These are phyloP conservation scores for Gavia stellata DNA, from an alignment of 2,113 vertebrate species.

Conservation along the genomic window DNA sequence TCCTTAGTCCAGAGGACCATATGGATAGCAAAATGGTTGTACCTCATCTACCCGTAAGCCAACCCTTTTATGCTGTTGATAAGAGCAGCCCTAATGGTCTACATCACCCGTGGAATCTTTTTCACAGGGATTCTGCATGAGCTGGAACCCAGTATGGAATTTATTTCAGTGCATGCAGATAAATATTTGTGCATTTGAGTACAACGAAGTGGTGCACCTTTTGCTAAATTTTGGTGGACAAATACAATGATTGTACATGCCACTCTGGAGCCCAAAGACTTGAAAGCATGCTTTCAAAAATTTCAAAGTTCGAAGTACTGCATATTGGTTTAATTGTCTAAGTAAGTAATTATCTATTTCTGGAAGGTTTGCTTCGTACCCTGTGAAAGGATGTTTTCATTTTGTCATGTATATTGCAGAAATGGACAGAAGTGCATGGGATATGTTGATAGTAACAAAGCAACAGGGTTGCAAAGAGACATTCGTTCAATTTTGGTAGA, in stretches of 20 bases:
- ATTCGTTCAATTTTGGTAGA: accelerated
- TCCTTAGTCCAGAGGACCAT: not conserved
- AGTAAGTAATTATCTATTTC: not conserved
- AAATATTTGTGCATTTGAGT: not conserved
- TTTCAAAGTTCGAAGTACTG: not conserved
- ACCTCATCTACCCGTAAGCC: not conserved
- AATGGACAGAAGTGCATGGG: not conserved
- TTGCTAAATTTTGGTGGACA: not conserved
- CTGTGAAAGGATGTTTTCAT: not conserved
- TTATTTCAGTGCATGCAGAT: not conserved
- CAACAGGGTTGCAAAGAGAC: not conserved
- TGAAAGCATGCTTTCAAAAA: not conserved
- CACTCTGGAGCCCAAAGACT: not conserved
- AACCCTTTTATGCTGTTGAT: accelerated
- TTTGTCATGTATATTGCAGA: not conserved
- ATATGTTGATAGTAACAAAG: not conserved
- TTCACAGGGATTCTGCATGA: not conserved
- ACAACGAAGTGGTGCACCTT: not conserved
- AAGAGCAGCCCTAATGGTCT: not conserved
- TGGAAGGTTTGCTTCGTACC: not conserved
- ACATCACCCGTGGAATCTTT: not conserved
- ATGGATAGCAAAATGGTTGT: not conserved
- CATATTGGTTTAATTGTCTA: not conserved
- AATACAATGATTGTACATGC: not conserved
- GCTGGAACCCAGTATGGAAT: not conserved